Percentiles rank a stretch among this genome's conserved stretches.
Evolutionary conservation across 1,140 invertebrate species (phyloP).

Genomic region (Tribolium madens): DNA sequence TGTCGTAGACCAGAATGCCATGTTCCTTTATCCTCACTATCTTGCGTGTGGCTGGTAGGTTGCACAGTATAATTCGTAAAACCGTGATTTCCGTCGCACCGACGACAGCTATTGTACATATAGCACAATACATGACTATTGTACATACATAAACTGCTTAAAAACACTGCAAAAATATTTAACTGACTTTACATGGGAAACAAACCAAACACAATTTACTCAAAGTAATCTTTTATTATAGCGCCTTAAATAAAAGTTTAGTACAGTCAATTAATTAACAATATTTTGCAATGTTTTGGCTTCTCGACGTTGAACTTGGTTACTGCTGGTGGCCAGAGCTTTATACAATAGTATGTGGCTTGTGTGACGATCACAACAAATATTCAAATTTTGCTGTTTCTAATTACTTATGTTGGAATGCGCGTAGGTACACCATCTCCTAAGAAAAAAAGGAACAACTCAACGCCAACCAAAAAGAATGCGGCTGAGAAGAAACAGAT

Average conservation of each 20-base stretch:
- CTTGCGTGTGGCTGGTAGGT: constrained; percentile 67
- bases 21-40: constrained; percentile 56
- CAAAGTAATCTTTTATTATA: no score
- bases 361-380: constrained; percentile 23
- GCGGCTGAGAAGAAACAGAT: constrained; percentile 81
- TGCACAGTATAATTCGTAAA: constrained; percentile 59
- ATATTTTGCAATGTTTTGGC: neutral
- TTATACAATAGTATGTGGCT: constrained; percentile 44
- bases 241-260: no score
- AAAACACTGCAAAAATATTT: constrained; percentile 12
- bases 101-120: constrained; percentile 51
- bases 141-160: constrained; percentile 40
- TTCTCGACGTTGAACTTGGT: neutral
- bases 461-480: constrained; percentile 76
- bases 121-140: constrained; percentile 33
- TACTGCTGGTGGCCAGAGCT: constrained; percentile 7
- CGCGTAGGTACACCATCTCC: constrained; percentile 75
- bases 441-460: constrained; percentile 79
- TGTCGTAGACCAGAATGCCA: constrained; percentile 52
- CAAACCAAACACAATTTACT: no score
- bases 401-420: neutral
- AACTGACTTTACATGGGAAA: no score
- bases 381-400: neutral
- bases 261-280: no score
- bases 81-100: constrained; percentile 35